phyloP scores from a whole-genome alignment of 30 jellyfish, hydroid and myxozoan genomes.

The Pseudorhiza aurosa region DNA sequence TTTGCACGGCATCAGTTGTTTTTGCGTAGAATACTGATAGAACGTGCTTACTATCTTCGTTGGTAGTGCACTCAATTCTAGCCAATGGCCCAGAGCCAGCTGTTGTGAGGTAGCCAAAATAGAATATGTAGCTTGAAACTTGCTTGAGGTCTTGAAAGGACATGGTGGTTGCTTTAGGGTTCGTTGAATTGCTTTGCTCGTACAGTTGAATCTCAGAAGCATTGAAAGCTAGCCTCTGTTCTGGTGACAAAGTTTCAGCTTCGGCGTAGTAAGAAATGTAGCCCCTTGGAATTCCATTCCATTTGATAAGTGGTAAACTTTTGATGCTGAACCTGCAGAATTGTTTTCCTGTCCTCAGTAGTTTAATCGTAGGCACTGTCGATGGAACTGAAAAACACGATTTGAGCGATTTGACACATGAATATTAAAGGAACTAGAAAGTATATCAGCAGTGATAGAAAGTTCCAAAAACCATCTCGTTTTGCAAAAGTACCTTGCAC shows the following conservation, averaged over 20 bases:
- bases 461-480: too few relatives aligned
- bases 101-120: conserved; percentile 34
- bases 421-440: background rate
- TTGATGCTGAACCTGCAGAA: background rate
- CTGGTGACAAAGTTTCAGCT: background rate
- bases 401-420: background rate
- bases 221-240: background rate
- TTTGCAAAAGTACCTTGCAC: too few relatives aligned
- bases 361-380: background rate
- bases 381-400: conserved; percentile 11
- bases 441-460: background rate
- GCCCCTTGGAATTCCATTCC: conserved; percentile 17
- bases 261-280: background rate
- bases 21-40: too few relatives aligned
- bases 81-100: conserved; percentile 51
- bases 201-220: background rate
- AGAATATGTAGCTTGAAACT: conserved; percentile 27
- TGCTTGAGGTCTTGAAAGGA: background rate
- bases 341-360: background rate
- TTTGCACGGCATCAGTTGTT: too few relatives aligned
- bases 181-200: background rate
- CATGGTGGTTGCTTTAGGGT: background rate
- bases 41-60: conserved; percentile 36
- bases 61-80: conserved; percentile 21
- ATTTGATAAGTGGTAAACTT: background rate